A percentile compares a stretch with the other conserved stretches of the same genome.
These are phyloP conservation scores for Cryptoleucopteryx plumbea DNA, from an alignment of 2,113 vertebrate species.

Conservation along the genomic window DNA sequence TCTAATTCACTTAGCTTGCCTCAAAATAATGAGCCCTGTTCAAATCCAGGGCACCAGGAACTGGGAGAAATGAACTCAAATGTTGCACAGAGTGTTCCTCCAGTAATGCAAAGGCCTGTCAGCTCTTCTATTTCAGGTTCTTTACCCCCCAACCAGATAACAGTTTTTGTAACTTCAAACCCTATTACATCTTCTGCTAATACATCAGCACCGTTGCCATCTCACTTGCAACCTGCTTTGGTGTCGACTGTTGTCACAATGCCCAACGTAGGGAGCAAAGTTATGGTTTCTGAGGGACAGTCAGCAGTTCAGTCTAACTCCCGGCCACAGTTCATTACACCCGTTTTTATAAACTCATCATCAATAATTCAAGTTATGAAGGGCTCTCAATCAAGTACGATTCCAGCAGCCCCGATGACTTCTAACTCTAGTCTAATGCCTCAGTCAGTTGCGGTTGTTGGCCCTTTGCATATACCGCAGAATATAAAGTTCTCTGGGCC, in stretches of 20 bases:
- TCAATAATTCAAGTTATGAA: conserved; percentile 93
- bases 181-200: conserved; percentile 85
- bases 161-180: conserved; percentile 94
- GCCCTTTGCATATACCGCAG: conserved; percentile 86
- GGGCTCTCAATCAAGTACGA: conserved; percentile 83
- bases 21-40: conserved; percentile 63
- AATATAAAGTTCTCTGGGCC: conserved; percentile 85
- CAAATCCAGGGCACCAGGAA: conserved; percentile 69
- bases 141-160: conserved; percentile 87
- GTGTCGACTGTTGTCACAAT: conserved; percentile 89
- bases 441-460: conserved; percentile 82
- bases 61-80: conserved; percentile 72
- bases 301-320: conserved; percentile 68
- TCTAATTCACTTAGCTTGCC: conserved; percentile 63
- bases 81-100: conserved; percentile 74
- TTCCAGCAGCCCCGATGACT: conserved; percentile 72
- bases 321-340: conserved; percentile 87
- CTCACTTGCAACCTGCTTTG: conserved; percentile 80
- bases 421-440: conserved; percentile 74
- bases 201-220: conserved; percentile 73
- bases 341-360: conserved; percentile 90
- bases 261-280: conserved; percentile 82
- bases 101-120: conserved; percentile 83
- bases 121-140: conserved; percentile 79
- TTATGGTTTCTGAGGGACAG: conserved; percentile 83